Base-by-base conservation (phyloP, 2,113 vertebrate species). In the Ascaphus truei region DNA sequence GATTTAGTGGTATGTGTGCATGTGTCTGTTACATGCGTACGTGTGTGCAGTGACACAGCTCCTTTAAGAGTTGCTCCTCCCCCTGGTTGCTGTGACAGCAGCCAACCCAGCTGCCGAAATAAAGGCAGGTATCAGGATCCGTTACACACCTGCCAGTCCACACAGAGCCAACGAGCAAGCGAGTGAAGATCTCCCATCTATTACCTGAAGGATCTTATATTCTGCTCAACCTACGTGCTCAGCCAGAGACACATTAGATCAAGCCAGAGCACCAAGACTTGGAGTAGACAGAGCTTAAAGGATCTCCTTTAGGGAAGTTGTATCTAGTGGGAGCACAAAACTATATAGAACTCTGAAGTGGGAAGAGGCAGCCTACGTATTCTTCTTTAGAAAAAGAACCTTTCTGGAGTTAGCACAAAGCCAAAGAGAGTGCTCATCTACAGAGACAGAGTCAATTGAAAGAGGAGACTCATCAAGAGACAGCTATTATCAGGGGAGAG, bases 41-140 rank as follows among this genome's bases (percentile, higher is more conserved):
- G 3, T 16, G 4, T 65, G 1, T 39, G 18, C 16, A 5, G 10
- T 33, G 39, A 16, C 18, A 33, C 7, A 47, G 33, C 30, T 61
- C 3, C 67, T 71, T 71, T 71, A 71, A 61, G 57, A 37, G 16
- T 52, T 36, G 11, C 57, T 37, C 65, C 57, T 68, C 67, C 67
- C 39, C 47, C 16, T 23, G n/a, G 15, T 22, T 31, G 57, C 26
- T 66, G 47, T 71, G 67, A 71, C 67, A 71, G 60, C 57, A 61
- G 43, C 47, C 52, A 37, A 56, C 60, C 67, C 57, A 61, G 67
- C 60, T 69, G 31, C 66, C 37, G 66, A 33, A 61, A 71, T 71
- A 71, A 52, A 71, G 56, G 33, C 67, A 71, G 56, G 56, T 52
- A 26, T 58, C 27, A 71, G 67, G 43, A 71, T 71, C 67, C 67